Conservation (phyloP, 2,113 vertebrate genomes). For the Leucoraja erinaceus region DNA sequence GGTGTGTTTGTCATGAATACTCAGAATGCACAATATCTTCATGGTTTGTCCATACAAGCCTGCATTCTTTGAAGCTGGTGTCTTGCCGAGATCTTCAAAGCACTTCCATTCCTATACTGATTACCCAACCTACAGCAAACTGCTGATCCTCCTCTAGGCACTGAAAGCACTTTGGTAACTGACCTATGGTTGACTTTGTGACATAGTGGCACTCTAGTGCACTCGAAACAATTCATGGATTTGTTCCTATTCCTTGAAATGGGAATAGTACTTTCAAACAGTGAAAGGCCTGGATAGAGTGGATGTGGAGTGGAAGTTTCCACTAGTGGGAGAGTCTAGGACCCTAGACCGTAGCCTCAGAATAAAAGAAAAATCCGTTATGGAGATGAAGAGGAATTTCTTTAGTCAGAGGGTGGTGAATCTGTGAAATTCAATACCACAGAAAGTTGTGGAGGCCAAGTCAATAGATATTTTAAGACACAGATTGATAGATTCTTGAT, state of each 20-base stretch:
- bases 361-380: no score
- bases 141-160: not conserved
- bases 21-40: not conserved
- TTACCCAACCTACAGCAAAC: not conserved
- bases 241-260: not conserved
- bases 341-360: no score
- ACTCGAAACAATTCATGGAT: not conserved
- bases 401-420: no score
- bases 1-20: not conserved
- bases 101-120: not conserved
- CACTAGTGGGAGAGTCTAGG: no score
- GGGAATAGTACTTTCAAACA: no score
- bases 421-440: no score
- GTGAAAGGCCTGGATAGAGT: no score
- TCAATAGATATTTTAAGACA: no score
- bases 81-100: not conserved
- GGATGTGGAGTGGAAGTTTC: no score
- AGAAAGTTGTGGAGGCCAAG: no score
- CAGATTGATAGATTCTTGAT: no score
- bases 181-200: not conserved
- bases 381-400: no score
- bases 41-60: not conserved
- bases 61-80: not conserved
- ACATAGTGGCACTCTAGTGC: not conserved
- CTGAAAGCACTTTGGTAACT: not conserved